A percentile compares a stretch with the other conserved stretches of the same genome.
phyloP scores from a whole-genome alignment of 1,140 invertebrate species.

The Saccostrea cuccullata region DNA sequence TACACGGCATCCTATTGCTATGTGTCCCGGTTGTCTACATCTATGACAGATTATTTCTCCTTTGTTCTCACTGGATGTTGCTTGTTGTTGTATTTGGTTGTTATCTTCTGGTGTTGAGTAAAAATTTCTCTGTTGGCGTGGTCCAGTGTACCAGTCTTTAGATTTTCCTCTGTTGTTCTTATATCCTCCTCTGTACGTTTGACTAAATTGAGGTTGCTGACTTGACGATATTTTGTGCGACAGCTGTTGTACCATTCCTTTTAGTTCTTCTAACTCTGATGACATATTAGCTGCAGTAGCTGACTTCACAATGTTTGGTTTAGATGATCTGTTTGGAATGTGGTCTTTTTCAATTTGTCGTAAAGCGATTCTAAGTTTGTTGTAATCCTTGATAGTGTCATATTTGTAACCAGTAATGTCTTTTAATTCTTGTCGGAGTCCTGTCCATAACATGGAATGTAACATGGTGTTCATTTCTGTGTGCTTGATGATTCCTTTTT shows the following conservation, averaged over 20 bases:
- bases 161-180: background rate
- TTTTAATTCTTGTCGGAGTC: conserved; percentile 48
- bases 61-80: too few relatives aligned
- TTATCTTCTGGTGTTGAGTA: background rate
- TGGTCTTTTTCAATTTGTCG: background rate
- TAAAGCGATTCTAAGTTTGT: conserved; percentile 48
- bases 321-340: too few relatives aligned
- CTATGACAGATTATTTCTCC: conserved; percentile 44
- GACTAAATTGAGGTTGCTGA: too few relatives aligned
- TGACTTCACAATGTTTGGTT: conserved; percentile 27
- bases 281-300: background rate
- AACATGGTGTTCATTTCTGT: conserved; percentile 36
- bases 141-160: too few relatives aligned
- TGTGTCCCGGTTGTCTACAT: conserved; percentile 48
- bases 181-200: background rate
- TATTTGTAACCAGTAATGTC: conserved; percentile 49
- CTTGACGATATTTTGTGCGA: too few relatives aligned
- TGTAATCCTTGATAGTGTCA: conserved; percentile 50
- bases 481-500: background rate
- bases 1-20: conserved; percentile 49
- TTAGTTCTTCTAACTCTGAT: conserved; percentile 33
- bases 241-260: conserved; percentile 46
- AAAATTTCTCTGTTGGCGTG: too few relatives aligned
- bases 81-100: background rate
- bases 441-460: conserved; percentile 48